Evolutionary conservation across 2,797 vertebrate species (phyloP), one percentile per base, ranked within the genome.

Genomic region (Lepus oiostolus): DNA sequence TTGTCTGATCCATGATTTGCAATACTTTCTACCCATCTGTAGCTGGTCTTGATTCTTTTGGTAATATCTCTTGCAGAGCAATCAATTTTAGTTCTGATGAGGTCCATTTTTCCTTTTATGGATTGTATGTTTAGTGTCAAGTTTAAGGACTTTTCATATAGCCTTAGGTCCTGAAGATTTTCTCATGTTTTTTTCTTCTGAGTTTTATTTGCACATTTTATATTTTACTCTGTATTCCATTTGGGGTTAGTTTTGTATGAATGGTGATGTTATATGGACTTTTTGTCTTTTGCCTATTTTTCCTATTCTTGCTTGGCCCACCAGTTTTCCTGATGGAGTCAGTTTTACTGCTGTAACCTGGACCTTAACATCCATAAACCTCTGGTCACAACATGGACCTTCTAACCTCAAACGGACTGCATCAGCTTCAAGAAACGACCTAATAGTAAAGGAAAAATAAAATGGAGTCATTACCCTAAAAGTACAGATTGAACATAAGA

Each of bases 141-240:
- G 26, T 84, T 54, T 65, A 87, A 93, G 52, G 71, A 74, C 68
- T 35, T 91, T 47, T 54, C 17, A 8, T 52, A 26, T 62, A 67
- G n/a, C 6, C 16, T 5, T 83, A n/a, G 65, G 7, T 63, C 30
- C 22, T 86, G 0, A 91, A 81, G 30, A 76, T 52, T 71, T 75
- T 68, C 21, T 86, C 19, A 22, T n/a, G 4, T 14, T 7, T 74
- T 74, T 88, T 47, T 47, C 28, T 19, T 22, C n/a, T 65, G 26
- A 83, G 22, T 54, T 83, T 79, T 38, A 65, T 17, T 32, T 85
- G 77, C 83, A 77, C 79, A 28, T 94, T 84, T 95, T 28, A 68
- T 30, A 77, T 85, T 62, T 88, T 91, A 38, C 30, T 91, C 24
- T 62, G 76, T 47, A 70, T 30, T 68, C 28, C 10, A 75, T 50